phyloP scores from a whole-genome alignment of 1,140 invertebrate genomes.

The Pissodes strobi region DNA sequence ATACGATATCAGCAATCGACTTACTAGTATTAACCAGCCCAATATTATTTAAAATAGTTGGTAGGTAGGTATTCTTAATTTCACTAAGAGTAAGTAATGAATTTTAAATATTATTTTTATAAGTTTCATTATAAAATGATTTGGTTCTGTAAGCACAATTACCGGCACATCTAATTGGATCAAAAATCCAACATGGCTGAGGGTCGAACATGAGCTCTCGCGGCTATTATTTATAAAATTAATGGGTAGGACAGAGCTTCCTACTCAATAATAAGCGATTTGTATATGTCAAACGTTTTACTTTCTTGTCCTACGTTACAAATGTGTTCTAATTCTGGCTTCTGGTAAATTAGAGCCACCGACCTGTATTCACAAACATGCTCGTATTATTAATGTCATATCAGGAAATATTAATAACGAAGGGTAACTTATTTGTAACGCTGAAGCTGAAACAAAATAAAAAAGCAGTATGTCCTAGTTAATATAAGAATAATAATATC shows the following conservation, averaged over 20 bases:
- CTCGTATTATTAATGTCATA: constrained; percentile 30
- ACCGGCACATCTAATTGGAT: too few relatives aligned
- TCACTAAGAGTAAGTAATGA: too few relatives aligned
- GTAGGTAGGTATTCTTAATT: too few relatives aligned
- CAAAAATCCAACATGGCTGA: too few relatives aligned
- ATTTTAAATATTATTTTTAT: too few relatives aligned
- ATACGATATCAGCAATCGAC: too few relatives aligned
- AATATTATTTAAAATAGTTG: too few relatives aligned
- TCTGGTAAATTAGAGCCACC: constrained; percentile 30
- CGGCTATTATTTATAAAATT: constrained; percentile 12
- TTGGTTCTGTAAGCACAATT: too few relatives aligned
- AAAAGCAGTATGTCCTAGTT: background rate
- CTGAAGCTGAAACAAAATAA: background rate
- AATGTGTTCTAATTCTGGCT: constrained; percentile 31
- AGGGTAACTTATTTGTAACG: constrained; percentile 25
- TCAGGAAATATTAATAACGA: constrained; percentile 32
- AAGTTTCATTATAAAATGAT: too few relatives aligned
- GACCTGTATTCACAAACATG: constrained; percentile 18
- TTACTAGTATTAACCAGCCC: too few relatives aligned
- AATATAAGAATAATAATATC: too few relatives aligned
- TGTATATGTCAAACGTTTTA: constrained; percentile 24
- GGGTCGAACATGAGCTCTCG: too few relatives aligned
- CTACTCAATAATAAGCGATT: constrained; percentile 31
- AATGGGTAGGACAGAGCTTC: constrained; percentile 22
- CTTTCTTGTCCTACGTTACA: constrained; percentile 32